phyloP scores from a whole-genome alignment of 37 sponge, comb jelly and placozoan genomes.

The Petrosia ficiformis region DNA sequence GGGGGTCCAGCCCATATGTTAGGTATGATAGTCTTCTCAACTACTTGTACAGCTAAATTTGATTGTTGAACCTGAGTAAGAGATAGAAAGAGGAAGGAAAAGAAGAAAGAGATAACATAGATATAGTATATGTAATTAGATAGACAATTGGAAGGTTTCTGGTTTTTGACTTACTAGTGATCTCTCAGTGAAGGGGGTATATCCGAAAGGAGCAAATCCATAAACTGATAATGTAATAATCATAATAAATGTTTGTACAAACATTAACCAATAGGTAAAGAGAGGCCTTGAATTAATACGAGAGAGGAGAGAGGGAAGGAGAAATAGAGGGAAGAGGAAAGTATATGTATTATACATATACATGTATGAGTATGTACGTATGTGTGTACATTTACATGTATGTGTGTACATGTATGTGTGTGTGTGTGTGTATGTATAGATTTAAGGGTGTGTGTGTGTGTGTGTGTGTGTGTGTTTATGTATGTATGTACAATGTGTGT shows the following conservation, averaged over 20 bases:
- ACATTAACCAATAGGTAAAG: constrained; percentile 89
- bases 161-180: constrained; percentile 10
- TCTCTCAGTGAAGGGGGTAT: constrained; percentile 24
- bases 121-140: not conserved
- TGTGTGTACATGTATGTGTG: no score
- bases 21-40: constrained; percentile 19
- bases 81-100: not conserved
- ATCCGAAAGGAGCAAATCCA: constrained; percentile 78
- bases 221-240: constrained; percentile 74
- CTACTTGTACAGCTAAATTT: constrained; percentile 27
- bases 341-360: no score
- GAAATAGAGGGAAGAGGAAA: no score
- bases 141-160: not conserved
- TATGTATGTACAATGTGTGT: no score
- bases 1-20: constrained; percentile 29
- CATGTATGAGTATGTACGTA: no score
- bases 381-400: no score
- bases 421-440: no score
- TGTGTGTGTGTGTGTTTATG: no score
- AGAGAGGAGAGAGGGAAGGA: no score
- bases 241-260: constrained; percentile 77
- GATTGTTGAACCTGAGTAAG: constrained; percentile 11
- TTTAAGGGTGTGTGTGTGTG: no score
- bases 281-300: constrained; percentile 83
- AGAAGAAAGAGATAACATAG: not conserved